Evolutionary conservation across 2,113 vertebrate genomes (phyloP).

Genomic region (Dissostichus mawsoni): DNA sequence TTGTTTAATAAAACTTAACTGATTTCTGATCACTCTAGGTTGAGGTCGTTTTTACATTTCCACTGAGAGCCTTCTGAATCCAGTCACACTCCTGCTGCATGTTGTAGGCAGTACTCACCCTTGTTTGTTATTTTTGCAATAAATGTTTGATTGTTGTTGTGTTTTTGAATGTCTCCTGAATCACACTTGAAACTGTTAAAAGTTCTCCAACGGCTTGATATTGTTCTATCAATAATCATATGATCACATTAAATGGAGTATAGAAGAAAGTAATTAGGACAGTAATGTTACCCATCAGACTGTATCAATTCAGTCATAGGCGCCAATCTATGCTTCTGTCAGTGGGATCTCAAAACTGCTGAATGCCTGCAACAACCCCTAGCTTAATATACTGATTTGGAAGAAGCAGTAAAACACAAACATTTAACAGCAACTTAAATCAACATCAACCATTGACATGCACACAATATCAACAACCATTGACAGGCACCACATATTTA

Average conservation of each 20-base stretch:
- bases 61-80: neutral
- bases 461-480: no score
- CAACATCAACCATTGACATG: no score
- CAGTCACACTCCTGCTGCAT: neutral
- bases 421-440: no score
- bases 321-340: no score
- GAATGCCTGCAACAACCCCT: no score
- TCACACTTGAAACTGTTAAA: conserved; percentile 1
- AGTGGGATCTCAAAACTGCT: no score
- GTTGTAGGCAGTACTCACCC: neutral
- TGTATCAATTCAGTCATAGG: neutral
- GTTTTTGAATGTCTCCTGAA: neutral
- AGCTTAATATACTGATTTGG: no score
- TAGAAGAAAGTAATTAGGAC: neutral
- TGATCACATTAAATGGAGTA: neutral
- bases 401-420: no score
- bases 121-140: conserved; percentile 5
- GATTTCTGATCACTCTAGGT: no score
- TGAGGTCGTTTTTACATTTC: neutral
- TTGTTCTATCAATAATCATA: neutral
- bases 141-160: neutral
- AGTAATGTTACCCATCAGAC: neutral
- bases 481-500: no score
- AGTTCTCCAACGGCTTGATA: neutral
- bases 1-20: no score